Evolutionary conservation across 1,140 invertebrate species (phyloP), one percentile per base, ranked within the genome.

Genomic region (Halesus radiatus): DNA sequence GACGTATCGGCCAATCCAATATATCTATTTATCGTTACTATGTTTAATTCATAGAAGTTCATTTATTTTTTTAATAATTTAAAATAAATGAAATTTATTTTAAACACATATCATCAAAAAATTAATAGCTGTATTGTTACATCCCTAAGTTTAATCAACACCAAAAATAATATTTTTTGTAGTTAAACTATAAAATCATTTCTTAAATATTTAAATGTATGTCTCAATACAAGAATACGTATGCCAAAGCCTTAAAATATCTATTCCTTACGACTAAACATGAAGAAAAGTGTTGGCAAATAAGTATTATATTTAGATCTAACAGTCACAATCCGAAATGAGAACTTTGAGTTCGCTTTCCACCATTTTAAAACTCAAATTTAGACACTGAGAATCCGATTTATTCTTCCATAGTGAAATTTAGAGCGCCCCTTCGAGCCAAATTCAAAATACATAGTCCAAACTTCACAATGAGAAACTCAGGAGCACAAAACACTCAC

Each of bases 261-360:
- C 68, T 72, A 72, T 72, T 37, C 29, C 32, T 68, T 37, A 18
- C 26, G 15, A 16, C 32, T 29, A 72, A 18, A 52, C 45, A 72
- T 22, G 18, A 20, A 72, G 68, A 72, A 23, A 72, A 29, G 45
- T 72, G 68, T 72, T 72, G 68, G 68, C 68, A 72, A 22, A 72
- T 23, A 52, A 26, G 32, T 37, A 37, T 68, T 32, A 50, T 26
- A 66, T 29, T 32, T 32, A 72, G 50, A 53, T 52, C 68, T 72
- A 72, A 72, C 68, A 72, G 68, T 72, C 68, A 72, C 68, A 68
- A 37, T 72, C 68, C 68, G 50, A 53, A 52, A 72, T 26, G 22
- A 18, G 68, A 72, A 72, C 68, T 72, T 72, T 52, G 5, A 66
- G 68, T 72, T 72, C 68, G 26, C 22, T 72, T 72, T 72, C 50